Conservation (phyloP, 2,888 invertebrate species). For the Spatulosminthurus flaviceps region DNA sequence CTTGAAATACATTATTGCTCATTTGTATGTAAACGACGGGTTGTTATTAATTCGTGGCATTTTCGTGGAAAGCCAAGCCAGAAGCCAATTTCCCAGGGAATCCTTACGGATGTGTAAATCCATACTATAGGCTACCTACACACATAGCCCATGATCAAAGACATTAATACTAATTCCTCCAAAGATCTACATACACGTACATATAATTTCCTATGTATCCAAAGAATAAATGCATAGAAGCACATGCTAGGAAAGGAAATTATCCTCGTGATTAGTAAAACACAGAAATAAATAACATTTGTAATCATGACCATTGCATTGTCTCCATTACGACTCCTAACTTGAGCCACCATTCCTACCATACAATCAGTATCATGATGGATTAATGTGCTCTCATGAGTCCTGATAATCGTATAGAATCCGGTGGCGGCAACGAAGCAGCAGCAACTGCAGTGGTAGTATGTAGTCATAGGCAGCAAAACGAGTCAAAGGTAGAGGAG, state of each 20-base stretch:
- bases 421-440: constrained; percentile 38
- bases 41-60: constrained; percentile 6
- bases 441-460: background rate
- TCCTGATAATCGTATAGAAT: constrained; percentile 32
- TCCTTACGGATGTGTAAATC: constrained; percentile 8
- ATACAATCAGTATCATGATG: constrained; percentile 35
- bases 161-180: background rate
- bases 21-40: constrained; percentile 5
- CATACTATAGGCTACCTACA: background rate
- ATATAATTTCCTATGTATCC: no score
- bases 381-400: constrained; percentile 25
- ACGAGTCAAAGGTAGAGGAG: background rate
- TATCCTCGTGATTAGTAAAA: constrained; percentile 31
- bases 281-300: constrained; percentile 31
- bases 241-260: background rate
- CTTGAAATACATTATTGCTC: background rate
- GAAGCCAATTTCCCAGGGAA: constrained; percentile 14
- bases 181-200: no score
- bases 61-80: background rate
- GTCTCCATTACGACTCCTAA: constrained; percentile 6
- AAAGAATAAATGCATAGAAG: no score
- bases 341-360: background rate
- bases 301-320: constrained; percentile 24
- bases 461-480: constrained; percentile 5
- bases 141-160: background rate